phyloP scores from a whole-genome alignment of 2,797 vertebrate species.

The Acestrorhynchus altus region DNA sequence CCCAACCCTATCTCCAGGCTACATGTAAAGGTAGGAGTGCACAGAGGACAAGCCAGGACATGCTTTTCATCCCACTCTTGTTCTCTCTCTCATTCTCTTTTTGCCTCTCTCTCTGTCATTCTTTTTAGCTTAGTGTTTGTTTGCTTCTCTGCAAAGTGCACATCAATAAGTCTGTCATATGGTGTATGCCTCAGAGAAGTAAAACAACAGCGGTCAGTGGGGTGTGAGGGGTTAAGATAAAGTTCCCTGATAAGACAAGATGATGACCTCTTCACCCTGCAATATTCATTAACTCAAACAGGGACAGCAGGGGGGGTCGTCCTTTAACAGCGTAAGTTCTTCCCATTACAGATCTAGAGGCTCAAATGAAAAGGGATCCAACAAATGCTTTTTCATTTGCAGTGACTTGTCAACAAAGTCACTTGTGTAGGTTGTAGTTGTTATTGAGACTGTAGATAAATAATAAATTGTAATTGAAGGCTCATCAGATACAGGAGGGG shows the following conservation, averaged over 20 bases:
- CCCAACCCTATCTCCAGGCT: slow-evolving; percentile 65
- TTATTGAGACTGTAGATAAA: too few species aligned
- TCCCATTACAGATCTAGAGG: background rate
- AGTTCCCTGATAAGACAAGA: slow-evolving; percentile 35
- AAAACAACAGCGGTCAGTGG: slow-evolving; percentile 22
- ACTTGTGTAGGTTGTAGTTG: background rate
- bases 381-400: background rate
- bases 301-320: background rate
- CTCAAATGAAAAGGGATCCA: background rate
- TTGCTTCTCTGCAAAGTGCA: slow-evolving; percentile 32
- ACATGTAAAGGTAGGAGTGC: slow-evolving; percentile 58
- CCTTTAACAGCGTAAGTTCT: background rate
- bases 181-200: slow-evolving; percentile 10
- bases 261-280: slow-evolving; percentile 29
- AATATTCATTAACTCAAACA: background rate
- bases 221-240: slow-evolving; percentile 7
- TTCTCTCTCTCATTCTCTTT: background rate
- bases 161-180: slow-evolving; percentile 37
- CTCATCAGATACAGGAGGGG: background rate
- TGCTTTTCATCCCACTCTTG: slow-evolving; percentile 39
- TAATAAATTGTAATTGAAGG: background rate
- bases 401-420: too few species aligned
- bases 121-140: slow-evolving; percentile 26
- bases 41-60: slow-evolving; percentile 58
- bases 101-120: background rate